Conservation (phyloP, 2,888 invertebrate species). For the Tachina fera region DNA sequence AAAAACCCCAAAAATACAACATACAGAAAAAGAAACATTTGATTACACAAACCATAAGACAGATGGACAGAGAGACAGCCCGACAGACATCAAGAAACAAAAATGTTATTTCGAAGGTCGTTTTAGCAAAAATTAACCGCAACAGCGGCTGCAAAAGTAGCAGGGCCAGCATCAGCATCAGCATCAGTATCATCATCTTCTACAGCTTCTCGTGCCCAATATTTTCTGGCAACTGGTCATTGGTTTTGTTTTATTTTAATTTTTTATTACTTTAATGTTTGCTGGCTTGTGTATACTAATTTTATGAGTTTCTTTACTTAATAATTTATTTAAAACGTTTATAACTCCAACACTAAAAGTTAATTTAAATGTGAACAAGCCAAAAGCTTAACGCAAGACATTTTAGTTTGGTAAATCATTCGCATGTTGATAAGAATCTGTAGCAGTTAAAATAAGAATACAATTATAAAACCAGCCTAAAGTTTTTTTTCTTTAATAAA, state of each 20-base stretch:
- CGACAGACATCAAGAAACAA: conserved; percentile 37
- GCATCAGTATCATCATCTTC: neutral
- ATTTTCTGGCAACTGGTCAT: conserved; percentile 42
- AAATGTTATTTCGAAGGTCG: conserved; percentile 71
- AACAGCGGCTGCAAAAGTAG: conserved; percentile 3
- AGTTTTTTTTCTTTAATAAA: conserved; percentile 5
- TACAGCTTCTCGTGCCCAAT: conserved; percentile 5
- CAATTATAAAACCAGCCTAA: conserved; percentile 9
- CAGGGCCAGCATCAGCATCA: conserved; percentile 28
- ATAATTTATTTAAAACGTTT: conserved; percentile 24
- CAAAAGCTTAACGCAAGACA: neutral
- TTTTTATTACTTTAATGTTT: neutral
- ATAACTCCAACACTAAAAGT: conserved; percentile 6
- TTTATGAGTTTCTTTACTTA: conserved; percentile 13
- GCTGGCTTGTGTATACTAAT: neutral
- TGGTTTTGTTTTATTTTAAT: conserved; percentile 21
- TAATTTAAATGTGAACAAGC: conserved; percentile 9
- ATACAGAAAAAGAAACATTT: neutral
- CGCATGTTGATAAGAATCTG: conserved; percentile 21
- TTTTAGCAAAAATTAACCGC: conserved; percentile 59
- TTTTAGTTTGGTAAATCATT: conserved; percentile 19
- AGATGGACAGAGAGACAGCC: conserved; percentile 2
- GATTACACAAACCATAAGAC: neutral
- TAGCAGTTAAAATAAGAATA: neutral
- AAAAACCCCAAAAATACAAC: neutral